Evolutionary conservation across 2,888 invertebrate species (phyloP).

Genomic region (Pterobdella sp.): DNA sequence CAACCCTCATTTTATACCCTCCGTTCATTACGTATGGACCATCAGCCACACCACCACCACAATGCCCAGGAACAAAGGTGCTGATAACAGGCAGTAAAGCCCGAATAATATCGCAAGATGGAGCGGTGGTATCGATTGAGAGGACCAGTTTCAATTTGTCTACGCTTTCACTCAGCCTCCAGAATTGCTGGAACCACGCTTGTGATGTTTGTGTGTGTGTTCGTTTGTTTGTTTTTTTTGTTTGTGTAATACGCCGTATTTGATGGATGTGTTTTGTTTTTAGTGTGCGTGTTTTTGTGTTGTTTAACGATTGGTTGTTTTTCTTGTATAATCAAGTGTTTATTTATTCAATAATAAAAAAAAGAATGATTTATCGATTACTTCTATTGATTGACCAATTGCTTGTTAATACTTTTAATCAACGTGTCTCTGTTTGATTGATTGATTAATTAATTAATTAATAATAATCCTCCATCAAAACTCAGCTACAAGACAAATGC

Average conservation of each 20-base stretch:
- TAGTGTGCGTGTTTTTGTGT: too few species aligned
- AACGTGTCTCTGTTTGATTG: not conserved
- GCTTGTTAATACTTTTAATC: not conserved
- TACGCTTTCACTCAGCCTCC: not conserved
- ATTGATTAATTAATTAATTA: not conserved
- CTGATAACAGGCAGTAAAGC: not conserved
- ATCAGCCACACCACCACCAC: too few species aligned
- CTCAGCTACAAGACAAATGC: not conserved
- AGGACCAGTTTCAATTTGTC: not conserved
- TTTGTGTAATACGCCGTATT: too few species aligned
- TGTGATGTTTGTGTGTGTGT: not conserved
- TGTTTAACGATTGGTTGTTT: too few species aligned
- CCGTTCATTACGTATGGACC: too few species aligned
- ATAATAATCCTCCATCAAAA: not conserved
- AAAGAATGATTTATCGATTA: too few species aligned
- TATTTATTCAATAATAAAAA: too few species aligned
- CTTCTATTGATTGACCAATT: too few species aligned
- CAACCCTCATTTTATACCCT: too few species aligned
- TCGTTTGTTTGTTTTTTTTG: too few species aligned
- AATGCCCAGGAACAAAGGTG: not conserved
- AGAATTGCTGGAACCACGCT: not conserved
- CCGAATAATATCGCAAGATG: not conserved
- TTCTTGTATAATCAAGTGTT: too few species aligned
- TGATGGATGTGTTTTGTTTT: too few species aligned
- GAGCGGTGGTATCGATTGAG: not conserved